Evolutionary conservation across 2,888 invertebrate species (phyloP), one percentile per base, ranked within the genome.

Genomic region (Glomeris marginata): DNA sequence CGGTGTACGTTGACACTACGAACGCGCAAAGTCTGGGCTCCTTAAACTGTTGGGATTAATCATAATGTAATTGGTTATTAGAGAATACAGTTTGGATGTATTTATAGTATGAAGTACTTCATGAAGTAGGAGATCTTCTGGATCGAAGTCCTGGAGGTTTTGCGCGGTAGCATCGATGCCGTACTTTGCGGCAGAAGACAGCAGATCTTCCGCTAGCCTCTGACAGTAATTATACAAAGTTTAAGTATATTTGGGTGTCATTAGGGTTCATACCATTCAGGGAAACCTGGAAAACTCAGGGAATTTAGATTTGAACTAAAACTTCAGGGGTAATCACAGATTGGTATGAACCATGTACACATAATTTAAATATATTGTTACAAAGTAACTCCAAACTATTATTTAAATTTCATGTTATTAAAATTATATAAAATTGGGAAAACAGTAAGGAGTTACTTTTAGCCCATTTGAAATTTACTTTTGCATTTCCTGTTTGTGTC

Each of bases 1-100:
- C 72, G 1, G 64, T 63, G 56, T 73, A 71, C 1, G 75, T 75
- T 16, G 75, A 72, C 13, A 74, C 57, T 34, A 76, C 59, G 54
- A 75, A 69, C 11, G 74, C 53, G 45, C 54, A 56, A 6, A 55
- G 15, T 5, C 22, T 37, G 13, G 47, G 44, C 28, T 52, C 48
- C 3, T 34, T 34, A 13, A 50, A 54, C 54, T 52, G 34, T 16
- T 16, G 13, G 36, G 36, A 43, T 18, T 13, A n/a, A 51, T 20
- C 34, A 41, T 40, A 35, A 13, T 49, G 20, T 5, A 35, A 20
- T 36, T 49, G 28, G 20, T 35, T 13, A 10, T 15, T 13, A 10
- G 15, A 41, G 10, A 11, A 13, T 11, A 16, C 10, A 13, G 11
- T 10, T 10, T 11, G 33, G 20, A 34, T 21, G 37, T 21, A 15